Base-by-base conservation (phyloP, 2,113 vertebrate species). In the Australoheros scitulus region DNA sequence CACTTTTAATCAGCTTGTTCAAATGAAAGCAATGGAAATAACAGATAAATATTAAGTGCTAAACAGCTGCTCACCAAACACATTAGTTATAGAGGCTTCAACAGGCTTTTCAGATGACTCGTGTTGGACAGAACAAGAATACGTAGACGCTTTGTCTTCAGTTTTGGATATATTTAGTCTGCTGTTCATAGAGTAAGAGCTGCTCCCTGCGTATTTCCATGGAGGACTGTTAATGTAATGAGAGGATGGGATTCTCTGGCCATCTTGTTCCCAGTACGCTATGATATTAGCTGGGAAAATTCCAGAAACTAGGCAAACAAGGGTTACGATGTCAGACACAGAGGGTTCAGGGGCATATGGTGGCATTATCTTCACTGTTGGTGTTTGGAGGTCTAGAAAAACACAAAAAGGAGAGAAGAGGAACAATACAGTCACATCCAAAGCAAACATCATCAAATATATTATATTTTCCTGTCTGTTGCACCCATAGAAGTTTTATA, bases 41-140 rank as follows among this genome's bases (percentile, higher is more conserved):
- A 70, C 18, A 32, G 14, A 20, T 24, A 11, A 5, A 14, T 18
- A n/a, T 26, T 43, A n/a, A 65, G 14, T 36, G 56, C 11, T 63
- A 8, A 63, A 15, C 10, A 4, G 32, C 15, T 80, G 52, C 94
- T 87, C 61, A 95, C 94, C 94, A 84, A 93, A 95, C 11, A 93
- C 65, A 76, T 94, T 76, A 5, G 61, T 81, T 56, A 93, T 61
- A 1, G 61, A 84, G 26, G 34, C 61, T 36, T 17, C 11, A 76
- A 91, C 55, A 32, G 83, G 91, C 1, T 0, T 63, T 76, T 87
- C 6, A 9, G 88, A 93, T 5, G 95, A 94, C 63, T 95, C 91
- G 2, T 96, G 94, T 78, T 1, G 88, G 63, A 94, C 94, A 72
- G 87, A 77, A 86, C 95, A 96, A 11, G 93, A 88, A 72, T 92